phyloP scores from a whole-genome alignment of 2,797 vertebrate genomes.

The Falco concolor region DNA sequence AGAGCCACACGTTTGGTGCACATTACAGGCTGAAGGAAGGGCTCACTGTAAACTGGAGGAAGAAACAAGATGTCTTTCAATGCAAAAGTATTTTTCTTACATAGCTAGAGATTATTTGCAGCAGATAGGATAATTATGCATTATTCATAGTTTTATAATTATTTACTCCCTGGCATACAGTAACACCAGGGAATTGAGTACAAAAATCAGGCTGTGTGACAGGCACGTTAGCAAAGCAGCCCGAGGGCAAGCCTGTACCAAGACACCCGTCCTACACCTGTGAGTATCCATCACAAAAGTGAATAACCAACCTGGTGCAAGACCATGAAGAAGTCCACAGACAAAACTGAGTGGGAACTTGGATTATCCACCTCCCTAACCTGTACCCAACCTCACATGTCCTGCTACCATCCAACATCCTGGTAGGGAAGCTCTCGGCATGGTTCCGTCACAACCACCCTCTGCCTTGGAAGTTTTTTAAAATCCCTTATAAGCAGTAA shows the following conservation, averaged over 20 bases:
- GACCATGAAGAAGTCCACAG: background rate
- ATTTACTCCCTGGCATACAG: background rate
- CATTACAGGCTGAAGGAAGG: background rate
- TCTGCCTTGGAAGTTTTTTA: background rate
- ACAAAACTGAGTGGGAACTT: background rate
- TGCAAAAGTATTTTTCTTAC: background rate
- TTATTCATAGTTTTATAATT: background rate
- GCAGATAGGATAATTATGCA: background rate
- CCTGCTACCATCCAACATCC: background rate
- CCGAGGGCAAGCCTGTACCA: background rate
- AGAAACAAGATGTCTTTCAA: background rate
- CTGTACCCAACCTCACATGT: background rate
- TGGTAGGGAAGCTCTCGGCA: background rate
- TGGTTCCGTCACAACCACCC: background rate
- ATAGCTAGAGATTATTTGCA: background rate
- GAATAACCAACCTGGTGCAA: background rate
- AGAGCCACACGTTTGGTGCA: background rate
- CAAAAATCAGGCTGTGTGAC: rapidly evolving
- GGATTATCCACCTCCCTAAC: rapidly evolving
- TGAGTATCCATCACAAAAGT: background rate
- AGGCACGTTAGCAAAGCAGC: background rate
- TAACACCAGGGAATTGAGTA: background rate
- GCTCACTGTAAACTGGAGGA: background rate
- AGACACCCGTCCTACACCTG: background rate
- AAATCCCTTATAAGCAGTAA: background rate